phyloP scores from a whole-genome alignment of 1,140 invertebrate genomes.

The Neomicropteryx cornuta region DNA sequence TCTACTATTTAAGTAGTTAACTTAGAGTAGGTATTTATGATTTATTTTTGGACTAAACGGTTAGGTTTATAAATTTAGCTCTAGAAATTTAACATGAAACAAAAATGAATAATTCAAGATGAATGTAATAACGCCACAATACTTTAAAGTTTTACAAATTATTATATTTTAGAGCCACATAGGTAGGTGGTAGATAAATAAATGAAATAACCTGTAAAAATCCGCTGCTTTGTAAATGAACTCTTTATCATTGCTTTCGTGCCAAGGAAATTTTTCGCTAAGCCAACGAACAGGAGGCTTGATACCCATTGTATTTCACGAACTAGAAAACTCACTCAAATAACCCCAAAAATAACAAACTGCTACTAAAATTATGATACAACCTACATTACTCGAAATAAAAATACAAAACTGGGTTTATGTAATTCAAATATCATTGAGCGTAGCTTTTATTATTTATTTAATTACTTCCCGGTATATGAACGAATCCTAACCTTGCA shows the following conservation, averaged over 20 bases:
- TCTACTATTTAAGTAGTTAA: neutral
- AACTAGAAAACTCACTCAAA: too few relatives aligned
- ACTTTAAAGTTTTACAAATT: neutral
- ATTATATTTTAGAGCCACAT: neutral
- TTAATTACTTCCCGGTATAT: too few relatives aligned
- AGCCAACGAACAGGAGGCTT: slow-evolving; percentile 12
- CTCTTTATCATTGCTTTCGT: slow-evolving; percentile 11
- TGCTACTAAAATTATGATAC: too few relatives aligned
- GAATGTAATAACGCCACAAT: neutral
- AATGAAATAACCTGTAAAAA: slow-evolving; percentile 13
- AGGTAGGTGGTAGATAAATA: neutral
- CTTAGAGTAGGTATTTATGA: neutral
- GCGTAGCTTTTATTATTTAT: too few relatives aligned
- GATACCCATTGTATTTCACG: too few relatives aligned
- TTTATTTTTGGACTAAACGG: neutral
- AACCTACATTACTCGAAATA: too few relatives aligned
- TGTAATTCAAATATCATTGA: too few relatives aligned
- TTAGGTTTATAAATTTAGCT: neutral
- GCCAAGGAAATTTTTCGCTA: slow-evolving; percentile 12
- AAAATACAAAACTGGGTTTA: too few relatives aligned
- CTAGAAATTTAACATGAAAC: neutral
- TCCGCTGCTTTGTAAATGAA: slow-evolving; percentile 15
- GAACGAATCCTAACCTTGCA: too few relatives aligned
- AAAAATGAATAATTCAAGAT: slow-evolving; percentile 4
- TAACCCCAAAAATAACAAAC: too few relatives aligned